Evolutionary conservation across 1,140 invertebrate genomes (phyloP).

Genomic region (Chlorops oryzae): DNA sequence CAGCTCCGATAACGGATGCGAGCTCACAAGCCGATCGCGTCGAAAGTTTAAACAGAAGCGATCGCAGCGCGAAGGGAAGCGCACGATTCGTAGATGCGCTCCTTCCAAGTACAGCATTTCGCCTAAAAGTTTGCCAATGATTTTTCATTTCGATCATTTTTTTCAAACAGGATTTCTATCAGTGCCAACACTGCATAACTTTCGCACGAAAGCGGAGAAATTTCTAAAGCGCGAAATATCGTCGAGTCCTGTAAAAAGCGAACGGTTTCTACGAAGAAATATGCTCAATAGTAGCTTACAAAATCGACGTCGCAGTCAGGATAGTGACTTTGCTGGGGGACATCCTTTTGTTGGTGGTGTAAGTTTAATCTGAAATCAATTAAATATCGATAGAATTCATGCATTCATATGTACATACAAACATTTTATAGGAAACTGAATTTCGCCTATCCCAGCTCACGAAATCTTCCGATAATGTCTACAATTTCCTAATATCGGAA

Average conservation of each 20-base stretch:
- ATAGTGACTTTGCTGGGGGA: conserved; percentile 42
- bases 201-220: conserved; percentile 17
- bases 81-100: conserved; percentile 6
- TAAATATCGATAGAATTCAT: background rate
- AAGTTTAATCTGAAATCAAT: no score
- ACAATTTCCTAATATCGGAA: conserved; percentile 12
- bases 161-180: conserved; percentile 34
- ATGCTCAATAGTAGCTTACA: conserved; percentile 17
- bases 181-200: conserved; percentile 34
- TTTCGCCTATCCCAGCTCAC: conserved; percentile 8
- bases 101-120: conserved; percentile 24
- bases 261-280: conserved; percentile 26
- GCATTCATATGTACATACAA: background rate
- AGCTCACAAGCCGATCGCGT: conserved; percentile 41
- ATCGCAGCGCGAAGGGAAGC: conserved; percentile 16
- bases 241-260: conserved; percentile 43
- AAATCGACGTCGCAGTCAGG: conserved; percentile 35
- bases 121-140: background rate
- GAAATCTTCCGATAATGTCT: conserved; percentile 15
- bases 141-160: conserved; percentile 3
- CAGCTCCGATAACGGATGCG: conserved; percentile 36
- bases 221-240: conserved; percentile 27
- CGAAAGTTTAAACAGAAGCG: no score
- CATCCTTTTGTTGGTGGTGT: conserved; percentile 33
- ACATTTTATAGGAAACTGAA: background rate